Evolutionary conservation across 92 coral and sea anemone species (phyloP), one percentile per base, ranked within the genome.

Genomic region (Phymanthus crucifer): DNA sequence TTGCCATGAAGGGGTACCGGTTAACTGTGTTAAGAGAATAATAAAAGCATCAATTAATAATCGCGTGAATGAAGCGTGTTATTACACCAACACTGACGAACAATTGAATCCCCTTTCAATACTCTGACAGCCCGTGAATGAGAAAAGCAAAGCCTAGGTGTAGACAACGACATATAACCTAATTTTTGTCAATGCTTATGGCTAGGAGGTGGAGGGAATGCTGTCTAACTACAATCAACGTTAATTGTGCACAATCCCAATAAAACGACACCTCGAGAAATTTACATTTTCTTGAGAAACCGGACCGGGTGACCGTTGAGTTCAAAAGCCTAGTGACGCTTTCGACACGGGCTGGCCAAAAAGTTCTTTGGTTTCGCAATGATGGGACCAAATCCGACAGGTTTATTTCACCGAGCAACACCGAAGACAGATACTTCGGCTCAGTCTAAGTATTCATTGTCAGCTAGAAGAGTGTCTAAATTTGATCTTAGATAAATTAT

Each of bases 401-500:
- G 37, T 48, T 40, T 66, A 64, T 82, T 82, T 72, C 80, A 73
- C 36, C 50, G 40, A 75, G 77, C 72, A 71, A 50, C 79, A 87
- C 77, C 88, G 91, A 87, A 83, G 91, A 87, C 91, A 87, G 88
- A 78, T 79, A 68, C 58, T 34, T 78, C 77, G 78, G 66, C 38
- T 58, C 65, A 31, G 61, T 65, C 72, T 75, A 68, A 76, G 77
- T 81, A 80, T 71, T 87, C 74, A 75, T 83, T 93, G 97, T 90
- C 97, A 87, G 80, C 71, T 58, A 82, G 76, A 81, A 87, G 89
- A 78, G 92, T 87, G 94, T 83, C 88, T 85, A 91, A 93, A 90
- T 82, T 89, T 90, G 97, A 92, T 92, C 93, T 84, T 75, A 90
- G 90, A 90, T 93, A 93, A 90, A 90, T 87, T 82, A 76, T 72